Percentiles rank a stretch among this genome's conserved stretches.
These are phyloP conservation scores for Microtus pennsylvanicus DNA, from an alignment of 2,113 vertebrate genomes.

Conservation along the genomic window DNA sequence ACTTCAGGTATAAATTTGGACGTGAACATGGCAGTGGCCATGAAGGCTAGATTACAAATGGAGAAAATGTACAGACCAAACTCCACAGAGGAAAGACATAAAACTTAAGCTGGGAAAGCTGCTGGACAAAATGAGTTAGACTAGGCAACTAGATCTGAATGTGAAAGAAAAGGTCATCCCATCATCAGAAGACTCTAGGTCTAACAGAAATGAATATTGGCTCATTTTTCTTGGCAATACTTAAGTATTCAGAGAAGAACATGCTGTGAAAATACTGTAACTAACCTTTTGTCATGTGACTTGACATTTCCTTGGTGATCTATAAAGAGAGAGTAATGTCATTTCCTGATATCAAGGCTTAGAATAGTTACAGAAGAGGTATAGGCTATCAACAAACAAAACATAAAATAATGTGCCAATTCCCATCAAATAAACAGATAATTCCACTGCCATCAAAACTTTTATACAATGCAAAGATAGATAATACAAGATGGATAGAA, in stretches of 20 bases:
- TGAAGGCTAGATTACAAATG: not conserved
- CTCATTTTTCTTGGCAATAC: not conserved
- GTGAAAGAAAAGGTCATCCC: not conserved
- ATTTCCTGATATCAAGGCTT: not conserved
- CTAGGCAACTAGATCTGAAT: not conserved
- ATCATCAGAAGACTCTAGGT: not conserved
- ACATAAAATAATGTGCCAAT: not conserved
- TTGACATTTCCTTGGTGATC: not conserved
- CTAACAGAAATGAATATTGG: not conserved
- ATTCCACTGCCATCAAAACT: not conserved
- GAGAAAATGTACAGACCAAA: not conserved
- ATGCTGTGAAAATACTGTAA: not conserved
- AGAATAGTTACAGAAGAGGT: not conserved
- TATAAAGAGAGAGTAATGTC: not conserved
- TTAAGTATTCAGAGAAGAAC: not conserved
- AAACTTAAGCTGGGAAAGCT: not conserved
- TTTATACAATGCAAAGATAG: not conserved
- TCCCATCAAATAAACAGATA: not conserved
- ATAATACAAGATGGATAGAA: not conserved
- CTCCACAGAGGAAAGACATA: not conserved
- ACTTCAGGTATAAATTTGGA: not conserved
- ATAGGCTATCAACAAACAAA: not conserved
- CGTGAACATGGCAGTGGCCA: rapidly evolving
- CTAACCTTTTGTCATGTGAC: not conserved
- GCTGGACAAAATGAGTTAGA: not conserved